These are phyloP conservation scores for Trichogramma pretiosum DNA, from an alignment of 1,140 invertebrate species.

Conservation along the genomic window DNA sequence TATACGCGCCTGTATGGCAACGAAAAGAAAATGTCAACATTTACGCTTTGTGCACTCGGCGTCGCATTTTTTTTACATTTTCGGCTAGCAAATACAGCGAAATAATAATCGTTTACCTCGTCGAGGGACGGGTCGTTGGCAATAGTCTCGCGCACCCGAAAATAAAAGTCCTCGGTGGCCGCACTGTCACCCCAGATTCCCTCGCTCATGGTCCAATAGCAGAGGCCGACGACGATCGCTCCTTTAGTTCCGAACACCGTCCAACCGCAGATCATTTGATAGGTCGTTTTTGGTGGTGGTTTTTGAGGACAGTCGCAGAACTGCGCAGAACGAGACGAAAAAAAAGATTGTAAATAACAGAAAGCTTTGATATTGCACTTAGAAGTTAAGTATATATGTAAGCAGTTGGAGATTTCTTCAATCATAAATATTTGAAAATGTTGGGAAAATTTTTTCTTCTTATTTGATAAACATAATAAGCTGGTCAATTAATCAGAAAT, in stretches of 20 bases:
- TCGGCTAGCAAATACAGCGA: not conserved
- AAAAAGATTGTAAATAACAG: not conserved
- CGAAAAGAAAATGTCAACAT: too few species aligned
- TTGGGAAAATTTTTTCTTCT: not conserved
- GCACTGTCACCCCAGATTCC: slow-evolving; percentile 29
- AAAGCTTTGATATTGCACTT: not conserved
- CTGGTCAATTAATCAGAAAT: not conserved
- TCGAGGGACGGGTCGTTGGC: not conserved
- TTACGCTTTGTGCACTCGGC: too few species aligned
- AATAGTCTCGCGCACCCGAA: slow-evolving; percentile 21
- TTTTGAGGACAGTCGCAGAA: slow-evolving; percentile 21
- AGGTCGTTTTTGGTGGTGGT: slow-evolving; percentile 1
- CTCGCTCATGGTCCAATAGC: slow-evolving; percentile 30
- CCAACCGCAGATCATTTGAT: slow-evolving; percentile 8
- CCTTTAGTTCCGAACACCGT: slow-evolving; percentile 23
- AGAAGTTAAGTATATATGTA: not conserved
- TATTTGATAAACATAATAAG: not conserved
- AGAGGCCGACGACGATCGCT: slow-evolving; percentile 19
- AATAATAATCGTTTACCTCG: not conserved
- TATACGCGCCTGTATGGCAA: too few species aligned
- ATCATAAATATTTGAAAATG: not conserved
- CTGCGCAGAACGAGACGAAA: slow-evolving; percentile 15
- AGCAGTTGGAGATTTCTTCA: not conserved
- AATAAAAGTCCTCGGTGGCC: slow-evolving; percentile 29
- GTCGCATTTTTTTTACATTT: slow-evolving; percentile 7